Evolutionary conservation across 2,888 invertebrate species (phyloP).

Genomic region (Tipula vernalis): DNA sequence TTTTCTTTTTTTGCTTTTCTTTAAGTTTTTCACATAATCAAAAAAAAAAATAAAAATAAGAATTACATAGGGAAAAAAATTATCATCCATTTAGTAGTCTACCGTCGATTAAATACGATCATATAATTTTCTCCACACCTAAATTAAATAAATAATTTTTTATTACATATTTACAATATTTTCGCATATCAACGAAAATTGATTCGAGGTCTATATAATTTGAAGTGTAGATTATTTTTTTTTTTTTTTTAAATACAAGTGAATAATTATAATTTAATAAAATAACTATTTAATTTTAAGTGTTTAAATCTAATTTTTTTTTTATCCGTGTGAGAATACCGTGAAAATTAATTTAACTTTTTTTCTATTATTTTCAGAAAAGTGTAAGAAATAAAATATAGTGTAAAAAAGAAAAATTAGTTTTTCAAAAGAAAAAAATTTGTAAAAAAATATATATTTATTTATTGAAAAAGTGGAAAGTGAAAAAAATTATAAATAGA

Average conservation of each 20-base stretch:
- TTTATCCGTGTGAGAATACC: background rate
- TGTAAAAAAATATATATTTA: background rate
- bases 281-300: background rate
- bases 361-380: conserved; percentile 4
- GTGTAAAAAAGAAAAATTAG: background rate
- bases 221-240: background rate
- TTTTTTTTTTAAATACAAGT: background rate
- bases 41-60: background rate
- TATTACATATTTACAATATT: background rate
- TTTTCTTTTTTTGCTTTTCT: background rate
- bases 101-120: conserved; percentile 4
- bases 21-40: background rate
- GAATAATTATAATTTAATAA: background rate
- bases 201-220: background rate
- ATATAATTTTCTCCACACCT: background rate
- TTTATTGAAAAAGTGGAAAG: background rate
- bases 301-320: background rate
- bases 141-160: background rate
- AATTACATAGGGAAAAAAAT: background rate
- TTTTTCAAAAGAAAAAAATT: background rate
- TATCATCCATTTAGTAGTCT: conserved; percentile 4
- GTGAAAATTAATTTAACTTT: background rate
- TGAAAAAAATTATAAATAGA: background rate
- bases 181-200: background rate
- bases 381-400: background rate